These are phyloP conservation scores for Pterostichus niger DNA, from an alignment of 2,888 invertebrate genomes.

Conservation along the genomic window DNA sequence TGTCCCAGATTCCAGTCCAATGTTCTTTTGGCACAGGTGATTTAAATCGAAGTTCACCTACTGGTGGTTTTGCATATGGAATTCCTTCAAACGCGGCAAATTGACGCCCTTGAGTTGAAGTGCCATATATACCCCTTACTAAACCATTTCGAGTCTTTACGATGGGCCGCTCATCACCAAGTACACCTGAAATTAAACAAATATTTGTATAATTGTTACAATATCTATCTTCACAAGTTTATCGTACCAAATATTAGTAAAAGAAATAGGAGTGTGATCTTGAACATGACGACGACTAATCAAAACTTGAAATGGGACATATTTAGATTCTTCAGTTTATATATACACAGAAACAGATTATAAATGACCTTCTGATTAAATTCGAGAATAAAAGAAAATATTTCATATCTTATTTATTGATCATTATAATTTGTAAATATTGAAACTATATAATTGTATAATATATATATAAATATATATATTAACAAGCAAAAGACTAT, in stretches of 20 bases:
- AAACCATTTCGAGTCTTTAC: slow-evolving; percentile 69
- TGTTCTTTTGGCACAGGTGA: slow-evolving; percentile 74
- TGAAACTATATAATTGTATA: no score
- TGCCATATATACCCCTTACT: slow-evolving; percentile 68
- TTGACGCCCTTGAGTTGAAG: slow-evolving; percentile 68
- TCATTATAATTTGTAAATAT: no score
- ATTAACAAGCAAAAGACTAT: no score
- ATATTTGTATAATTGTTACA: neutral
- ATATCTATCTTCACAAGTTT: neutral
- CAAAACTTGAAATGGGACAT: neutral
- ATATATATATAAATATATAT: no score
- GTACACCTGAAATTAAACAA: slow-evolving; percentile 46
- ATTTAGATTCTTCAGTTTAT: neutral
- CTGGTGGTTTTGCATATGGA: slow-evolving; percentile 71
- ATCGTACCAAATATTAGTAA: slow-evolving; percentile 43
- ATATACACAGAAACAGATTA: neutral
- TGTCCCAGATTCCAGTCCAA: slow-evolving; percentile 83
- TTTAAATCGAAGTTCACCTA: slow-evolving; percentile 71
- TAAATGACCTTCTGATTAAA: slow-evolving; percentile 18
- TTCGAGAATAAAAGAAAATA: neutral
- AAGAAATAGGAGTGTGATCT: slow-evolving; percentile 12
- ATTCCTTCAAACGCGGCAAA: slow-evolving; percentile 71
- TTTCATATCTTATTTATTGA: no score
- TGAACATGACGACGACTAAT: slow-evolving; percentile 34
- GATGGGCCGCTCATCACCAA: slow-evolving; percentile 50